phyloP scores from a whole-genome alignment of 1,140 invertebrate genomes.

The Orchestia grillus region DNA sequence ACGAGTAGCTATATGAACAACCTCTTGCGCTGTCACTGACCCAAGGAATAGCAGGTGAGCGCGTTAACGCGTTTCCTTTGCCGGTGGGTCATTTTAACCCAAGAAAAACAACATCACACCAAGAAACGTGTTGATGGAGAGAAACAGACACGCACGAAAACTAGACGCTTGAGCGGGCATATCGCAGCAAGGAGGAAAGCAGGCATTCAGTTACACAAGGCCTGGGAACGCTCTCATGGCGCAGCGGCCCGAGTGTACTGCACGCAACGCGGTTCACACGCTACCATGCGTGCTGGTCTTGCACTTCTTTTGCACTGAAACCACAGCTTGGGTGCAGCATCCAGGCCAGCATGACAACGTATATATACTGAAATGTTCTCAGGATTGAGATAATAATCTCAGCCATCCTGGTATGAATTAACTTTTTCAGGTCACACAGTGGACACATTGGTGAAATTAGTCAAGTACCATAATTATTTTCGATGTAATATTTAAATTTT shows the following conservation, averaged over 20 bases:
- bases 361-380: background rate
- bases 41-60: no score
- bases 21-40: background rate
- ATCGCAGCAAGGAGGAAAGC: background rate
- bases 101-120: no score
- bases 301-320: background rate
- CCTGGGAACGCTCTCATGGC: background rate
- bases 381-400: background rate
- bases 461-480: background rate
- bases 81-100: no score
- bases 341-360: background rate
- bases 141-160: background rate
- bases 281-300: background rate
- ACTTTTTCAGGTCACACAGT: background rate
- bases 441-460: background rate
- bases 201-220: conserved; percentile 47
- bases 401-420: background rate
- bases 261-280: background rate
- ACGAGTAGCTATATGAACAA: background rate
- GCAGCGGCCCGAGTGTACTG: background rate
- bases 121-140: background rate
- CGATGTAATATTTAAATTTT: background rate
- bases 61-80: no score
- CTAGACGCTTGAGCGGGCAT: background rate
- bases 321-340: background rate